A percentile compares a stretch with the other conserved stretches of the same genome.
Evolutionary conservation across 2,888 invertebrate genomes (phyloP).

Genomic region (Agonopterix arenella): DNA sequence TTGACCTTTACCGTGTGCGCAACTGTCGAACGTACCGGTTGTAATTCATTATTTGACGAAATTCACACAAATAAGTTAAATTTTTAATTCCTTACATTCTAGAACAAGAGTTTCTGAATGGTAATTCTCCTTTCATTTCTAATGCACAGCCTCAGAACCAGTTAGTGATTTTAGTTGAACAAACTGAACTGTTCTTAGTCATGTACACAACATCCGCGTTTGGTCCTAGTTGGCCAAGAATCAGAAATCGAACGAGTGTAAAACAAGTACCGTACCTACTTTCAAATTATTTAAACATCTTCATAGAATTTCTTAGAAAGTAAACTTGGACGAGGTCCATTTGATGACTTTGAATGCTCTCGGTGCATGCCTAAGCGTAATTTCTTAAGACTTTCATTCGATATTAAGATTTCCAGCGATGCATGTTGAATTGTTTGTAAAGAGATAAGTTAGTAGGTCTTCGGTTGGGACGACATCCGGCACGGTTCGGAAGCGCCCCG

Average conservation of each 20-base stretch:
- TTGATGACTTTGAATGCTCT: not conserved
- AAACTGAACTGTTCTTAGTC: constrained; percentile 42
- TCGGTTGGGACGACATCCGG: constrained; percentile 50
- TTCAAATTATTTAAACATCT: not conserved
- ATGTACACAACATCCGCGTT: constrained; percentile 43
- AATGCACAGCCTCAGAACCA: constrained; percentile 1
- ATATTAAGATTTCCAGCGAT: not conserved
- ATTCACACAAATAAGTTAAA: constrained; percentile 21
- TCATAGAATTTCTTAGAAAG: no score
- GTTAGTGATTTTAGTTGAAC: constrained; percentile 6
- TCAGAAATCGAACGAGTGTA: constrained; percentile 15
- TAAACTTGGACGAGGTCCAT: not conserved
- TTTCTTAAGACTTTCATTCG: not conserved
- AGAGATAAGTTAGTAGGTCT: constrained; percentile 33
- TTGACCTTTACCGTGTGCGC: constrained; percentile 72
- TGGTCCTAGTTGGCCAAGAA: constrained; percentile 48
- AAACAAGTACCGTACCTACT: constrained; percentile 3
- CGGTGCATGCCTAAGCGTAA: not conserved
- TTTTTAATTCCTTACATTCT: not conserved
- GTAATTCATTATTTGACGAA: constrained; percentile 55
- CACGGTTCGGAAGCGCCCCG: constrained; percentile 54
- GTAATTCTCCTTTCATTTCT: constrained; percentile 5
- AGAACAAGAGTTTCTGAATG: not conserved
- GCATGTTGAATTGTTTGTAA: not conserved
- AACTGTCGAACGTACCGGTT: constrained; percentile 60